Evolutionary conservation across 2,113 vertebrate genomes (phyloP).

Genomic region (Dipodomys stephensi): DNA sequence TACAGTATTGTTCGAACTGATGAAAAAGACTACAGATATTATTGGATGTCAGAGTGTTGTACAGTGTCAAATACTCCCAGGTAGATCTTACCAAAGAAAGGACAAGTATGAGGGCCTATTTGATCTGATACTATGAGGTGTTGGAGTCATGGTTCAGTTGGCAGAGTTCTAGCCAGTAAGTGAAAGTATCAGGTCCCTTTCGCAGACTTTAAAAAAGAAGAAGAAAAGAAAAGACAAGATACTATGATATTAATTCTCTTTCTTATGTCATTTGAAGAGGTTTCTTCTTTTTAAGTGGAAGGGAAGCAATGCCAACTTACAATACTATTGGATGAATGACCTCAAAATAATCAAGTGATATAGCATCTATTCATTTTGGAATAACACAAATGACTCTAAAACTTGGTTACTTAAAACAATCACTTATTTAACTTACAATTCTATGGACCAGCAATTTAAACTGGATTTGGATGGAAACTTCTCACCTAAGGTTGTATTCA

Average conservation of each 20-base stretch:
- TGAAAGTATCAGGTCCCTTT: too few relatives aligned
- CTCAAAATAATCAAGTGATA: neutral
- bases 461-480: neutral
- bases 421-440: neutral
- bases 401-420: neutral
- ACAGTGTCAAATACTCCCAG: too few relatives aligned
- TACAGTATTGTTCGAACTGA: too few relatives aligned
- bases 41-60: too few relatives aligned
- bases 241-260: neutral
- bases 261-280: neutral
- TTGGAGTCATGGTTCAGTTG: too few relatives aligned
- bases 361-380: neutral
- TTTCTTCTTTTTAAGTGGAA: neutral
- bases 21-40: too few relatives aligned
- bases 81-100: too few relatives aligned
- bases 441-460: neutral
- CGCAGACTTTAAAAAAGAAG: too few relatives aligned
- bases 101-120: too few relatives aligned
- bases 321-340: neutral
- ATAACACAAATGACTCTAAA: neutral
- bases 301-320: neutral
- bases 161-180: too few relatives aligned
- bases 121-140: too few relatives aligned
- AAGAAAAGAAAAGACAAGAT: too few relatives aligned
- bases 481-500: neutral